phyloP scores from a whole-genome alignment of 2,797 vertebrate genomes.

The Phoebastria nigripes region DNA sequence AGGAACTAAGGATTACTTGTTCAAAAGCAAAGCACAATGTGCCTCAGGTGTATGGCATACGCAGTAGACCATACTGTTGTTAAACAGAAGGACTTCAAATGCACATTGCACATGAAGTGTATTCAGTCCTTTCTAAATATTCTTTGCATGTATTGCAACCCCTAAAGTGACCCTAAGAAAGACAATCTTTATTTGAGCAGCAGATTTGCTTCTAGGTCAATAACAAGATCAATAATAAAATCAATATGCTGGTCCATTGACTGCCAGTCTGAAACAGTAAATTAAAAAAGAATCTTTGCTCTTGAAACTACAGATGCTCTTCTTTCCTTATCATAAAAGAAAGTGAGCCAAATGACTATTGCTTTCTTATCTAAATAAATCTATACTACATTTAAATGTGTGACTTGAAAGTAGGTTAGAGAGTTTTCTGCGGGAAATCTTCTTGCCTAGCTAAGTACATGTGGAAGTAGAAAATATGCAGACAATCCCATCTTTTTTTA shows the following conservation, averaged over 20 bases:
- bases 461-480: background rate
- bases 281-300: background rate
- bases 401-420: background rate
- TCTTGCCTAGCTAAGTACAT: background rate
- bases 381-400: background rate
- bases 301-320: background rate
- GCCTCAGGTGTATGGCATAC: rapidly evolving
- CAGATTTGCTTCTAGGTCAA: background rate
- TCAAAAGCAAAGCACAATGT: background rate
- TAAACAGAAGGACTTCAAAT: background rate
- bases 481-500: background rate
- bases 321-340: background rate
- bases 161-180: background rate
- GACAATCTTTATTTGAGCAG: background rate
- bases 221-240: background rate
- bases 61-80: background rate
- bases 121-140: background rate
- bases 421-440: rapidly evolving
- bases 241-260: background rate
- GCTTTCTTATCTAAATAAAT: background rate
- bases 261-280: background rate
- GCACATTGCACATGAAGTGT: background rate
- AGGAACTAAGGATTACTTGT: background rate
- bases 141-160: background rate
- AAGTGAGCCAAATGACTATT: background rate